phyloP scores from a whole-genome alignment of 2,797 vertebrate genomes.

The Sebastes hopkinsi region DNA sequence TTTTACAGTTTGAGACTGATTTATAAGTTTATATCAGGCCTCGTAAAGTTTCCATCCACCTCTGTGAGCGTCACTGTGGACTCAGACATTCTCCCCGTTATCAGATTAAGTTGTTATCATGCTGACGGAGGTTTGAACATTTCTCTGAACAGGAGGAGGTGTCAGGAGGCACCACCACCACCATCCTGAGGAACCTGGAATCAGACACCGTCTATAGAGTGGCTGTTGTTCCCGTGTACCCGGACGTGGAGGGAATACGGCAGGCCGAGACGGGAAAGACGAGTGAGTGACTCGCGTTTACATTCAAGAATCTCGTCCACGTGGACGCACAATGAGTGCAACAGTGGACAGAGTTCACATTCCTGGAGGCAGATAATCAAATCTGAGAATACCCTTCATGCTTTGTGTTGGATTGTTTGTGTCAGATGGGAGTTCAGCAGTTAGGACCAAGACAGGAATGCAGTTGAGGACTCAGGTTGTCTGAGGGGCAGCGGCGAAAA shows the following conservation, averaged over 20 bases:
- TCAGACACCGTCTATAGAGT: conserved; percentile 89
- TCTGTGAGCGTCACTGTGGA: not conserved
- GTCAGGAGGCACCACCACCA: conserved; percentile 90
- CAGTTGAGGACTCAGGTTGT: too few relatives aligned
- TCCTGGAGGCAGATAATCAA: not conserved
- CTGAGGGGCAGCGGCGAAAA: too few relatives aligned
- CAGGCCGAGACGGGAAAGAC: conserved; percentile 89
- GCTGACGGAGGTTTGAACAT: not conserved
- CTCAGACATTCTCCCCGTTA: not conserved
- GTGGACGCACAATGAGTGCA: not conserved
- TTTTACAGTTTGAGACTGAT: not conserved
- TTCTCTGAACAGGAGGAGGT: conserved; percentile 85
- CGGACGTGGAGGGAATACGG: conserved; percentile 90
- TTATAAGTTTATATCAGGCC: not conserved
- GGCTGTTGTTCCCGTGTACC: conserved; percentile 90
- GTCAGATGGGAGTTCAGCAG: not conserved
- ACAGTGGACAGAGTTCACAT: not conserved
- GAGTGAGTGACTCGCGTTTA: conserved; percentile 79
- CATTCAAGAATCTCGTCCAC: too few relatives aligned
- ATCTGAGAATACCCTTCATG: not conserved
- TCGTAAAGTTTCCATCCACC: not conserved
- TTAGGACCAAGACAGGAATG: too few relatives aligned
- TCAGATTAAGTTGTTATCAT: not conserved
- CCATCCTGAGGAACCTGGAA: conserved; percentile 87
- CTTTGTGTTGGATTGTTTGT: not conserved